Evolutionary conservation across 2,888 invertebrate species (phyloP).

Genomic region (Eledona agricola): DNA sequence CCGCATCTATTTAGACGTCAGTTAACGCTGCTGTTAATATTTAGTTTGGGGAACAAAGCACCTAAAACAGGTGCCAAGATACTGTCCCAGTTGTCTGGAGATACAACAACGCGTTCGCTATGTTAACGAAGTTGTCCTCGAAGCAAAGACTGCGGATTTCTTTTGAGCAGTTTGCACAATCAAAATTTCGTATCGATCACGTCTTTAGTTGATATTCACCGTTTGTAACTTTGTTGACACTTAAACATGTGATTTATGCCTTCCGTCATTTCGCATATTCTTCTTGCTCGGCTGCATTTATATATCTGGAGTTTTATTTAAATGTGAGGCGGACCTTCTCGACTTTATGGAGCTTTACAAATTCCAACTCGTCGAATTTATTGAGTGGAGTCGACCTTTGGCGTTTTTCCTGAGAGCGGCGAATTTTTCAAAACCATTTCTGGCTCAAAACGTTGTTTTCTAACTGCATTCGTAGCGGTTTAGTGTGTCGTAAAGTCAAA

Average conservation of each 20-base stretch:
- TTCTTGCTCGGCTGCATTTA: conserved; percentile 35
- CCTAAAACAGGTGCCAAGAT: conserved; percentile 29
- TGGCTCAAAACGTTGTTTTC: too few relatives aligned
- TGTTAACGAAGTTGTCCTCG: conserved; percentile 21
- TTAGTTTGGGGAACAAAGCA: conserved; percentile 20
- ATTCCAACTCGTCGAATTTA: conserved; percentile 17
- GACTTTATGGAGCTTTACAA: conserved; percentile 30
- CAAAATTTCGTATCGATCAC: conserved; percentile 24
- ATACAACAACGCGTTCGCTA: conserved; percentile 29
- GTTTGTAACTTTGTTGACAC: conserved; percentile 47
- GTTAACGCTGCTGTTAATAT: conserved; percentile 19
- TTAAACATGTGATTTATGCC: conserved; percentile 52
- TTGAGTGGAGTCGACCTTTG: conserved; percentile 13
- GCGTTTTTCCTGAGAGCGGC: too few relatives aligned
- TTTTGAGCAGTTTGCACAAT: conserved; percentile 16
- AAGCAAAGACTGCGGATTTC: conserved; percentile 19
- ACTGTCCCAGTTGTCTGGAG: conserved; percentile 23
- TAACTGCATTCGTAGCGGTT: too few relatives aligned
- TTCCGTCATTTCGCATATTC: conserved; percentile 51
- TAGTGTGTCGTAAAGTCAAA: too few relatives aligned
- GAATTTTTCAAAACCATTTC: too few relatives aligned
- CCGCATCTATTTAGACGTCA: conserved; percentile 30
- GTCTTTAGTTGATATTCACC: conserved; percentile 37
- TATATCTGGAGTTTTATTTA: conserved; percentile 34
- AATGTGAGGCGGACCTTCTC: conserved; percentile 20